Evolutionary conservation across 2,797 vertebrate genomes (phyloP).

Genomic region (Micromesistius poutassou): DNA sequence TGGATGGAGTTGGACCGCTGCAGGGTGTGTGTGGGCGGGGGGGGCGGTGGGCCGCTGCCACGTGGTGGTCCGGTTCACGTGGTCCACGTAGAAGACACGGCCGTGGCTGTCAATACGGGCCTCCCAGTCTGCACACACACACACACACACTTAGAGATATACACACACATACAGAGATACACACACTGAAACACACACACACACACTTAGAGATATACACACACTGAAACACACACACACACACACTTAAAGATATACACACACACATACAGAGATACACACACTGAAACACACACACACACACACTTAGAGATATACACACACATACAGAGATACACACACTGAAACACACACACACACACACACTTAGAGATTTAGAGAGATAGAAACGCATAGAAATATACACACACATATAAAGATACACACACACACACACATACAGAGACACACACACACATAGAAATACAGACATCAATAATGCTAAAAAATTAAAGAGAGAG

Average conservation of each 20-base stretch:
- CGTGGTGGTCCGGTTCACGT: conserved; percentile 92
- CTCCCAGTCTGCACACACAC: conserved; percentile 83
- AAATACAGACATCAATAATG: neutral
- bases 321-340: too few relatives aligned
- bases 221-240: neutral
- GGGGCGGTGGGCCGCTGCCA: conserved; percentile 93
- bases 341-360: too few relatives aligned
- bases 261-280: neutral
- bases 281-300: neutral
- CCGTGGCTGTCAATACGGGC: conserved; percentile 97
- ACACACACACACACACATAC: neutral
- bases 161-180: neutral
- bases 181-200: neutral
- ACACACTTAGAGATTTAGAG: too few relatives aligned
- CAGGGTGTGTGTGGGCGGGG: conserved; percentile 83
- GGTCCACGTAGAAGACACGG: conserved; percentile 93
- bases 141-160: too few relatives aligned
- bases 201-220: neutral
- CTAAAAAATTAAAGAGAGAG: too few relatives aligned
- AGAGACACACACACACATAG: conserved; percentile 12
- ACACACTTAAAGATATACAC: neutral
- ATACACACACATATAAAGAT: neutral
- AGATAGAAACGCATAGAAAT: too few relatives aligned
- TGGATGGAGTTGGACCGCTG: conserved; percentile 94
- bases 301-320: neutral